These are phyloP conservation scores for Unio pictorum DNA, from an alignment of 2,888 invertebrate genomes.

Conservation along the genomic window DNA sequence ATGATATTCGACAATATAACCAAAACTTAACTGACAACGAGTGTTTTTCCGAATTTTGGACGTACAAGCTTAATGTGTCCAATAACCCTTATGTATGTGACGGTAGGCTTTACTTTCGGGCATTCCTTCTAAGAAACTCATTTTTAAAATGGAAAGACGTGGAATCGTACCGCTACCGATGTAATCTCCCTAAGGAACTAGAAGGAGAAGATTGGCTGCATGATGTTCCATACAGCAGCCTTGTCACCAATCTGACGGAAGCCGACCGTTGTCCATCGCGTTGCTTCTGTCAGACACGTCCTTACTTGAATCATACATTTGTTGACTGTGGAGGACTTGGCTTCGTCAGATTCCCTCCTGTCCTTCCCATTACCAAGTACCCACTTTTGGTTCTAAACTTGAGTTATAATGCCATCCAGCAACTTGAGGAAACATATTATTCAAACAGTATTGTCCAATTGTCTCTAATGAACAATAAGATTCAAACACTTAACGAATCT, in stretches of 20 bases:
- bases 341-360: too few species aligned
- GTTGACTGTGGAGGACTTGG: too few species aligned
- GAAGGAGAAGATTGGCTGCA: slow-evolving; percentile 32
- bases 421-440: too few species aligned
- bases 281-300: slow-evolving; percentile 38
- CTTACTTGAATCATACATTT: slow-evolving; percentile 7
- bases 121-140: slow-evolving; percentile 15
- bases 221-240: slow-evolving; percentile 19
- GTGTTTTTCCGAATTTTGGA: slow-evolving; percentile 9
- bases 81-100: slow-evolving; percentile 37
- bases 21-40: background rate
- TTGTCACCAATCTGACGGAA: slow-evolving; percentile 29
- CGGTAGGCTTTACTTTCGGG: slow-evolving; percentile 22
- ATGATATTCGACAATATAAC: slow-evolving; percentile 11
- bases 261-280: slow-evolving; percentile 18
- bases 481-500: too few species aligned
- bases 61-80: slow-evolving; percentile 21
- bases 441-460: too few species aligned
- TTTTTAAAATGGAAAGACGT: slow-evolving; percentile 27
- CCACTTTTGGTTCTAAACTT: too few species aligned
- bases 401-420: too few species aligned
- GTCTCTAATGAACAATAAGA: too few species aligned
- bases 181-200: slow-evolving; percentile 18
- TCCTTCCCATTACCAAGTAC: too few species aligned
- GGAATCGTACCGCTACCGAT: slow-evolving; percentile 28